Evolutionary conservation across 2,888 invertebrate genomes (phyloP).

Genomic region (Lithophane socia): DNA sequence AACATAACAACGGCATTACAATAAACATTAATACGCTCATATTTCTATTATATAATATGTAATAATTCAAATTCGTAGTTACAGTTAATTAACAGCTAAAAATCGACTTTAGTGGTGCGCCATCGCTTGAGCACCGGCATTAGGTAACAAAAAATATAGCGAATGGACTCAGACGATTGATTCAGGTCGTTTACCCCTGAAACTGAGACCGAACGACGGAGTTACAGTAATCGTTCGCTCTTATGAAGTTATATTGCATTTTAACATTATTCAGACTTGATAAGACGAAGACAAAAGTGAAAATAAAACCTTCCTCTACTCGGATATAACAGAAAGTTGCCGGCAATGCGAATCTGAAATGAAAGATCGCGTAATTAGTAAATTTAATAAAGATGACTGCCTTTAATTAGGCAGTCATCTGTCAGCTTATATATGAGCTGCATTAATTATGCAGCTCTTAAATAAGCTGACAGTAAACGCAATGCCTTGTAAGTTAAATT

Average conservation of each 20-base stretch:
- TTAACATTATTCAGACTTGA: slow-evolving; percentile 42
- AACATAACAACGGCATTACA: slow-evolving; percentile 24
- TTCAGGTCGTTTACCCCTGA: slow-evolving; percentile 84
- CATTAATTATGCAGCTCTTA: slow-evolving; percentile 26
- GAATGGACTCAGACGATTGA: slow-evolving; percentile 80
- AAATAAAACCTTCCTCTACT: slow-evolving; percentile 33
- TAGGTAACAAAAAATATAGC: slow-evolving; percentile 68
- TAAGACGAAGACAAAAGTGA: slow-evolving; percentile 27
- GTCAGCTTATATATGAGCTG: too few species aligned
- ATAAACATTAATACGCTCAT: slow-evolving; percentile 9
- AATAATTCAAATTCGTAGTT: slow-evolving; percentile 46
- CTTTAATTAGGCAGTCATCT: slow-evolving; percentile 2
- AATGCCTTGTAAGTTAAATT: not conserved
- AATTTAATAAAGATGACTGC: slow-evolving; percentile 23
- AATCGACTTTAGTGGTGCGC: slow-evolving; percentile 51
- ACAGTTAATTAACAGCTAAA: slow-evolving; percentile 56
- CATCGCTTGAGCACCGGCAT: slow-evolving; percentile 46
- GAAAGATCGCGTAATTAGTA: slow-evolving; percentile 45
- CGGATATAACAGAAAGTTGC: slow-evolving; percentile 50
- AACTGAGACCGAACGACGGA: slow-evolving; percentile 72
- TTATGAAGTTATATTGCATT: slow-evolving; percentile 58
- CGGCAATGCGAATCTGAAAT: slow-evolving; percentile 46
- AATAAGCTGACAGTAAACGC: slow-evolving; percentile 10
- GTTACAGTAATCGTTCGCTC: slow-evolving; percentile 71
- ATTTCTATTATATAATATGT: slow-evolving; percentile 20